Conservation (phyloP, 2,888 invertebrate species). For the Calameuta idolon region DNA sequence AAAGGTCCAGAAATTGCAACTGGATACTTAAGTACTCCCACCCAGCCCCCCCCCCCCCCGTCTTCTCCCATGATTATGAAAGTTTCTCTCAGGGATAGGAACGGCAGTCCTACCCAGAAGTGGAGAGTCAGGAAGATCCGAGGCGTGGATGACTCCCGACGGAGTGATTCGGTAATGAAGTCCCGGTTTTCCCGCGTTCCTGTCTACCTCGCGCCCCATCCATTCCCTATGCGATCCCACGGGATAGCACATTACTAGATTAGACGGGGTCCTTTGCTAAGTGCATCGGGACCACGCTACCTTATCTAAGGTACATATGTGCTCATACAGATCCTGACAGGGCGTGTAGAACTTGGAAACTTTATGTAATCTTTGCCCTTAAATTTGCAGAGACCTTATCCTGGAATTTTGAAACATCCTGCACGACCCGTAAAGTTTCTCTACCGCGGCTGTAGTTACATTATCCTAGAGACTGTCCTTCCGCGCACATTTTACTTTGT, state of each 20-base stretch:
- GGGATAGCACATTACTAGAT: slow-evolving; percentile 60
- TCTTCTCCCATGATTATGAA: not conserved
- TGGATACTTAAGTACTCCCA: not conserved
- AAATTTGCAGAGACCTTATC: not conserved
- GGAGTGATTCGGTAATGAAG: slow-evolving; percentile 64
- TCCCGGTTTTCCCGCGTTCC: slow-evolving; percentile 43
- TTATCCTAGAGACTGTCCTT: not conserved
- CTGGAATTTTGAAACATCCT: not conserved
- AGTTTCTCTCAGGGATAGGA: not conserved
- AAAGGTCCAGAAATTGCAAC: not conserved
- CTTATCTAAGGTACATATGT: not conserved
- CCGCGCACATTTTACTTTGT: not conserved
- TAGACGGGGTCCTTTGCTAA: slow-evolving; percentile 46
- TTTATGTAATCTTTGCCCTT: not conserved
- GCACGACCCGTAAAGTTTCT: not conserved
- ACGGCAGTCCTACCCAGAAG: slow-evolving; percentile 27
- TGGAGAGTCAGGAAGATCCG: slow-evolving; percentile 57
- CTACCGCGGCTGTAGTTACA: not conserved
- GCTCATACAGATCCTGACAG: not conserved
- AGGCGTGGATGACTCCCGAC: slow-evolving; percentile 57
- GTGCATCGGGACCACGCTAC: slow-evolving; percentile 23
- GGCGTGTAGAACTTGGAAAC: not conserved
- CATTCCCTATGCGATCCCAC: slow-evolving; percentile 27
- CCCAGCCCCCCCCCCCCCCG: not conserved
- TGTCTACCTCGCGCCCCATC: not conserved